phyloP scores from a whole-genome alignment of 2,888 invertebrate genomes.

The Catocala sponsa region DNA sequence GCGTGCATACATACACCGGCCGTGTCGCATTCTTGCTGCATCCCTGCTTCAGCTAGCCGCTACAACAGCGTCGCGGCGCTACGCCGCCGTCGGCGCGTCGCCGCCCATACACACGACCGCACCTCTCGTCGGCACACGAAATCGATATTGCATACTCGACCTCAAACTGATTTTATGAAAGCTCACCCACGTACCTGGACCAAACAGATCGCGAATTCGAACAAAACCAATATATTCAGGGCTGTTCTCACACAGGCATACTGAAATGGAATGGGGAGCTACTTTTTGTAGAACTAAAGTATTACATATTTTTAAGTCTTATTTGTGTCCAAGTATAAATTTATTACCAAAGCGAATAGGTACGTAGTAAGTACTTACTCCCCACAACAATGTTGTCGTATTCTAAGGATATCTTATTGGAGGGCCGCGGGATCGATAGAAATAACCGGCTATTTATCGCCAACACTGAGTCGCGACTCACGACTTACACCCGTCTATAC shows the following conservation, averaged over 20 bases:
- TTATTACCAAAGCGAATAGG: conserved; percentile 31
- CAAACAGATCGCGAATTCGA: background rate
- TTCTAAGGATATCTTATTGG: conserved; percentile 73
- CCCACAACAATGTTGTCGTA: conserved; percentile 70
- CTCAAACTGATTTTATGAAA: conserved; percentile 31
- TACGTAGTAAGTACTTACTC: conserved; percentile 39
- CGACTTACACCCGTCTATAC: conserved; percentile 36
- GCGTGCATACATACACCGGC: too few species aligned
- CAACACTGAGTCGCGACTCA: conserved; percentile 52
- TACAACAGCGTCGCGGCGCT: too few species aligned
- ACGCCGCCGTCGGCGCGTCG: too few species aligned
- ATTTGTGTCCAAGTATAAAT: conserved; percentile 24
- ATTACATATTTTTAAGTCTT: conserved; percentile 15
- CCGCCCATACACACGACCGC: background rate
- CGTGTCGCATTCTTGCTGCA: too few species aligned
- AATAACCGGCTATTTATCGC: conserved; percentile 77
- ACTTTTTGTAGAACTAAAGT: background rate
- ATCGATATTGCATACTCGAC: conserved; percentile 44
- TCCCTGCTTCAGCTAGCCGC: too few species aligned
- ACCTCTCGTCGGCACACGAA: conserved; percentile 23
- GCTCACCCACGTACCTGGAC: conserved; percentile 3
- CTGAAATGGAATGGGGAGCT: background rate
- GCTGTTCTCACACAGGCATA: conserved; percentile 4
- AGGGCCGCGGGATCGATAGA: conserved; percentile 70
- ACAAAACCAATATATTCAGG: background rate